These are phyloP conservation scores for Chironomus striatipennis DNA, from an alignment of 1,140 invertebrate species.

Conservation along the genomic window DNA sequence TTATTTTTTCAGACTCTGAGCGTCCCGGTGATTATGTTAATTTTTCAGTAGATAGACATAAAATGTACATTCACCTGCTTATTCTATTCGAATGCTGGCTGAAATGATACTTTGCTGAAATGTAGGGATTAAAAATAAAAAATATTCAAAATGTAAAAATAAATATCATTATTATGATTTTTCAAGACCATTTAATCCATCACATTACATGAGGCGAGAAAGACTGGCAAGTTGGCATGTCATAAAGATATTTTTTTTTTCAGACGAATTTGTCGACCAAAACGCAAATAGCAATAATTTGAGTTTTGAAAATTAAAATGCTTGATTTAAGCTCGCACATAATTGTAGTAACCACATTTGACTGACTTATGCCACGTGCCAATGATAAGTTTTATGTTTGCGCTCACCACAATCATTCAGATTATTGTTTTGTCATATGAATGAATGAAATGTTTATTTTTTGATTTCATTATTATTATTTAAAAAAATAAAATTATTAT, in stretches of 20 bases:
- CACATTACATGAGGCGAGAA: not conserved
- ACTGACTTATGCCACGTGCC: slow-evolving; percentile 14
- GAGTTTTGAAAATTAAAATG: not conserved
- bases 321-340: slow-evolving; percentile 1
- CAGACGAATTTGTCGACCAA: not conserved
- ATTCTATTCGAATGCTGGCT: not conserved
- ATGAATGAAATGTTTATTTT: too few species aligned
- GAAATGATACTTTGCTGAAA: not conserved
- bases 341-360: not conserved
- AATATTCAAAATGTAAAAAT: not conserved
- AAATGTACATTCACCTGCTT: too few species aligned
- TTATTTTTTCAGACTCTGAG: too few species aligned
- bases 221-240: not conserved
- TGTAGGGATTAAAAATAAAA: not conserved
- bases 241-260: too few species aligned
- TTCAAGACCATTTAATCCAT: slow-evolving; percentile 6
- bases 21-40: too few species aligned
- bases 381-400: slow-evolving; percentile 10
- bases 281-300: slow-evolving; percentile 3
- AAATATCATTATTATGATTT: slow-evolving; percentile 3
- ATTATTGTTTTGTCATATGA: too few species aligned
- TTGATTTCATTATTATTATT: too few species aligned
- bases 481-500: too few species aligned
- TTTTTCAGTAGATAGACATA: too few species aligned
- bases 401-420: too few species aligned